Conservation (phyloP, 2,888 invertebrate genomes). For the Acronicta leporina region DNA sequence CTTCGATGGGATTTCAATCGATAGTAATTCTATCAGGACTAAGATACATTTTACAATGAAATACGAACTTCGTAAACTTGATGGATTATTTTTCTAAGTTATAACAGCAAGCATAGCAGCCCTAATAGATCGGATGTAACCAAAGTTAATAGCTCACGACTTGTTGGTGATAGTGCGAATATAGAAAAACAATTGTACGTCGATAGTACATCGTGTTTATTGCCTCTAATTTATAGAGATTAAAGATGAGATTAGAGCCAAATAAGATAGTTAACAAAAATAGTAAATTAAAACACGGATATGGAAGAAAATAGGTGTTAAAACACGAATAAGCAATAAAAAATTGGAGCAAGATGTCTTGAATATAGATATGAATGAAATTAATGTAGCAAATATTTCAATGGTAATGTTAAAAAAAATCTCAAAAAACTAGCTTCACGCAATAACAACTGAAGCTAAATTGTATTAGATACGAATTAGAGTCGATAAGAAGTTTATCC, state of each 20-base stretch:
- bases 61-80: not conserved
- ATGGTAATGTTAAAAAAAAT: conserved; percentile 16
- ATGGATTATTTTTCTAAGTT: not conserved
- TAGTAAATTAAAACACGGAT: conserved; percentile 49
- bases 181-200: conserved; percentile 69
- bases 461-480: conserved; percentile 21
- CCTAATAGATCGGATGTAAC: conserved; percentile 53
- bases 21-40: not conserved
- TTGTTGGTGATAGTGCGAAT: conserved; percentile 71
- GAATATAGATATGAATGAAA: conserved; percentile 15
- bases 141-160: conserved; percentile 83
- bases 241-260: conserved; percentile 57
- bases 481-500: conserved; percentile 31
- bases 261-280: conserved; percentile 53
- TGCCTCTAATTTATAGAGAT: conserved; percentile 77
- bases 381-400: conserved; percentile 29
- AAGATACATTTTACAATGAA: not conserved
- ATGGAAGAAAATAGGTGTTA: conserved; percentile 35
- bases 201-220: conserved; percentile 74
- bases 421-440: conserved; percentile 19
- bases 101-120: conserved; percentile 30
- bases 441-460: conserved; percentile 15
- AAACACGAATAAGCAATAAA: conserved; percentile 53
- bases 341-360: conserved; percentile 24
- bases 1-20: not conserved